Evolutionary conservation across 1,140 invertebrate genomes (phyloP), one percentile per base, ranked within the genome.

Genomic region (Halictus rubicundus): DNA sequence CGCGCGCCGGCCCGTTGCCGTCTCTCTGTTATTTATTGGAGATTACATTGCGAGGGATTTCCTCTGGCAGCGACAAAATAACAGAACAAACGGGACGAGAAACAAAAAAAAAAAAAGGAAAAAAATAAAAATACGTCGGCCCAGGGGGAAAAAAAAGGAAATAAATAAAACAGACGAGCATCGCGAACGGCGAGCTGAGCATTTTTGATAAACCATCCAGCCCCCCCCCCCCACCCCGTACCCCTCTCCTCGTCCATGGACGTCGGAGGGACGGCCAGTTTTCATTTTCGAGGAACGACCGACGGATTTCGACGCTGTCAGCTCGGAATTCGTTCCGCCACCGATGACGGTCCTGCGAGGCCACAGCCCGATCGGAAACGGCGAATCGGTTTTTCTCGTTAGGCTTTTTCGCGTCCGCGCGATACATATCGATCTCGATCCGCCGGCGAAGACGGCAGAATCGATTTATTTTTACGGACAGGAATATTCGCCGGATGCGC

Each of bases 21-120:
- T 21, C 37, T 49, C 39, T 23, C 39, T 23, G 49, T 78, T 78
- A 25, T 78, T 65, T 57, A 72, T 72, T 52, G 76, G 60, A 52
- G 76, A 78, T 78, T 78, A 78, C 71, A 64, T n/a, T 68, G 75
- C 32, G 14, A 14, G 49, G 46, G 68, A 49, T 64, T 64, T 63
- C 37, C 76, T 23, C 39, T 21, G 10, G 21, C 21, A 69, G 52
- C 27, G 54, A 57, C 19, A n/a, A 57, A 57, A 57, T 57, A 57
- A 57, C 19, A n/a, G n/a, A 57, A 57, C 19, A 57, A 57, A n/a
- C 12, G 42, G 42, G 14, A 46, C 42, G 42, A 57, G n/a, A 57
- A 57, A 57, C 8, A n/a, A n/a, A n/a, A n/a, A 21, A 7, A 21
- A 2, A 16, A 16, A 16, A 5, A 16, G 8, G 2, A 19, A 16